Percentiles rank a stretch among this genome's conserved stretches.
These are phyloP conservation scores for Seladonia tumulorum DNA, from an alignment of 2,888 invertebrate genomes.

Conservation along the genomic window DNA sequence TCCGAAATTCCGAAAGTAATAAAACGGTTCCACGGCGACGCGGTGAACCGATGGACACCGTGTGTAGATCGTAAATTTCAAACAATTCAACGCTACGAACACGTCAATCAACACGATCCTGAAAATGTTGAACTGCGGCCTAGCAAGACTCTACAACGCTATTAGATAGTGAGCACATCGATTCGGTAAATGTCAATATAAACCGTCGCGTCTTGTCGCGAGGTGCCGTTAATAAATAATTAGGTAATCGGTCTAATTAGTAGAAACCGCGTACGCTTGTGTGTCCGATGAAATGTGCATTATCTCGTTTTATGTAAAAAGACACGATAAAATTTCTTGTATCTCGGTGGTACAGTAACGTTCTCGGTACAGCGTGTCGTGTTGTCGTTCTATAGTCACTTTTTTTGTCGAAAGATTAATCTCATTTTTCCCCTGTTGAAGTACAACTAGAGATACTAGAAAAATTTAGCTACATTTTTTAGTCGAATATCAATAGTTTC, in stretches of 20 bases:
- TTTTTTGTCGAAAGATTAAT: neutral
- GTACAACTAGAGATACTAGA: too few species aligned
- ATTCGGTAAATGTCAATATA: slow-evolving; percentile 25
- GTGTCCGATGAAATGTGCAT: slow-evolving; percentile 10
- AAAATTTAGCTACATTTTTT: too few species aligned
- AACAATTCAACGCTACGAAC: slow-evolving; percentile 20
- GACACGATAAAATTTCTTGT: slow-evolving; percentile 20
- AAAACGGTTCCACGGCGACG: neutral
- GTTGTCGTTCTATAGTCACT: neutral
- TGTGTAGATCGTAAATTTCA: slow-evolving; percentile 20
- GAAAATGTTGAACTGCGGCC: neutral
- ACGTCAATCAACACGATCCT: slow-evolving; percentile 19
- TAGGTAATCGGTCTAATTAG: slow-evolving; percentile 1
- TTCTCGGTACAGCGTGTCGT: slow-evolving; percentile 8
- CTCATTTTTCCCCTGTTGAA: neutral
- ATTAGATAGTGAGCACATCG: slow-evolving; percentile 21
- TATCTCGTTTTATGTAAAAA: slow-evolving; percentile 33
- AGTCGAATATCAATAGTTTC: too few species aligned
- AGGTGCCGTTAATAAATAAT: neutral
- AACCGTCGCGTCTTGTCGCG: neutral
- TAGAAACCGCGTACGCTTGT: slow-evolving; percentile 10
- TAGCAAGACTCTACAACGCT: slow-evolving; percentile 27
- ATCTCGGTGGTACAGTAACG: slow-evolving; percentile 1
- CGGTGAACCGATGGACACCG: slow-evolving; percentile 10
- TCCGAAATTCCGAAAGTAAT: neutral